Evolutionary conservation across 2,797 vertebrate species (phyloP).

Genomic region (Ceryle rudis): DNA sequence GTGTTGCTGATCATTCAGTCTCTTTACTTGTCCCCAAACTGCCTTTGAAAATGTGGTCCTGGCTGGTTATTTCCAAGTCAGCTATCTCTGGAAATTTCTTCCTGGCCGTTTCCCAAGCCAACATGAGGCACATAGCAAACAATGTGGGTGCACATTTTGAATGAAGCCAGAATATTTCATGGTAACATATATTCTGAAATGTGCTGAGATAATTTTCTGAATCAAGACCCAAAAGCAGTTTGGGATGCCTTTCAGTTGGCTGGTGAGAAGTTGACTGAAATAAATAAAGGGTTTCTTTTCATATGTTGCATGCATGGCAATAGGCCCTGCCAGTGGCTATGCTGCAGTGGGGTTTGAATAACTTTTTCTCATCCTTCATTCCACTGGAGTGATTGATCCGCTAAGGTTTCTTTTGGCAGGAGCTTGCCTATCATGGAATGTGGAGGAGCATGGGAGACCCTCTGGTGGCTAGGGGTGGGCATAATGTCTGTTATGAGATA

Average conservation of each 20-base stretch:
- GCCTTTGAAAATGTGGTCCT: background rate
- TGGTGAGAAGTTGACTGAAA: background rate
- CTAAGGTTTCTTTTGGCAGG: conserved; percentile 10
- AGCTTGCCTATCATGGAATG: background rate
- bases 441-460: background rate
- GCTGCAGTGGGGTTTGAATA: background rate
- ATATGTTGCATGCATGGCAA: background rate
- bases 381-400: background rate
- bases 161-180: background rate
- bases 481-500: background rate
- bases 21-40: background rate
- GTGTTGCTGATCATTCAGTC: background rate
- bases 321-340: background rate
- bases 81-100: background rate
- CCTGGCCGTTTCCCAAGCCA: background rate
- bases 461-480: background rate
- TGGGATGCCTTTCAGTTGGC: background rate
- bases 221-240: background rate
- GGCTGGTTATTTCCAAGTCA: background rate
- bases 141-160: background rate
- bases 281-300: background rate
- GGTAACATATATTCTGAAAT: background rate
- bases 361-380: conserved; percentile 32
- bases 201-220: background rate
- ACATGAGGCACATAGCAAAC: background rate